Conservation (phyloP, 2,888 invertebrate genomes). For the Hesperia comma region DNA sequence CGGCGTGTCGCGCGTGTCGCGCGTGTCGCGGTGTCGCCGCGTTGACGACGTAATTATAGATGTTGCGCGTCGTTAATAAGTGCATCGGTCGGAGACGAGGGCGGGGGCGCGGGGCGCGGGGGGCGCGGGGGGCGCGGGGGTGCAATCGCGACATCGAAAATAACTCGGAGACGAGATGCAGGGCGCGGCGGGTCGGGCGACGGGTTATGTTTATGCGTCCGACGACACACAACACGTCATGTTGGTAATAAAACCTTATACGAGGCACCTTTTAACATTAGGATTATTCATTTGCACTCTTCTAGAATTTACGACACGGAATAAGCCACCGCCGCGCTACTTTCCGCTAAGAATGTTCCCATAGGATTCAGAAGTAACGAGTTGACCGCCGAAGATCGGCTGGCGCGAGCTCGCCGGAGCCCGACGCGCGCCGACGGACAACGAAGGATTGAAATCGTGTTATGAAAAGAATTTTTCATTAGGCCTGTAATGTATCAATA, state of each 20-base stretch:
- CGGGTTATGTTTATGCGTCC: conserved; percentile 18
- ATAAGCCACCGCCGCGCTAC: neutral
- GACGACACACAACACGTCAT: conserved; percentile 24
- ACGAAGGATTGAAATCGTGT: conserved; percentile 11
- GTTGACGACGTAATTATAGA: conserved; percentile 32
- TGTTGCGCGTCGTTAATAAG: conserved; percentile 21
- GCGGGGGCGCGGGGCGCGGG: neutral
- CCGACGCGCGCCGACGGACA: too few relatives aligned
- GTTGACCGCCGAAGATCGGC: neutral
- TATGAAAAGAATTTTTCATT: conserved; percentile 21
- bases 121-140: conserved; percentile 1
- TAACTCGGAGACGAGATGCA: conserved; percentile 5
- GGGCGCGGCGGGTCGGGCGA: neutral
- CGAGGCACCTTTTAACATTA: conserved; percentile 10
- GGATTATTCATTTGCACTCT: conserved; percentile 3
- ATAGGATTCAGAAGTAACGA: neutral
- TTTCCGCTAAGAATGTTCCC: neutral
- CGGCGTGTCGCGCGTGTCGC: conserved; percentile 17
- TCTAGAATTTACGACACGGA: conserved; percentile 6
- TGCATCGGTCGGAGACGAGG: conserved; percentile 10
- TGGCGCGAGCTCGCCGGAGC: neutral
- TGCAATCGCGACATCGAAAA: conserved; percentile 12
- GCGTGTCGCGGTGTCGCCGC: conserved; percentile 19
- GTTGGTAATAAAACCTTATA: conserved; percentile 20
- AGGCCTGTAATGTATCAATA: too few relatives aligned